These are phyloP conservation scores for Idaea dimidiata DNA, from an alignment of 2,888 invertebrate genomes.

Conservation along the genomic window DNA sequence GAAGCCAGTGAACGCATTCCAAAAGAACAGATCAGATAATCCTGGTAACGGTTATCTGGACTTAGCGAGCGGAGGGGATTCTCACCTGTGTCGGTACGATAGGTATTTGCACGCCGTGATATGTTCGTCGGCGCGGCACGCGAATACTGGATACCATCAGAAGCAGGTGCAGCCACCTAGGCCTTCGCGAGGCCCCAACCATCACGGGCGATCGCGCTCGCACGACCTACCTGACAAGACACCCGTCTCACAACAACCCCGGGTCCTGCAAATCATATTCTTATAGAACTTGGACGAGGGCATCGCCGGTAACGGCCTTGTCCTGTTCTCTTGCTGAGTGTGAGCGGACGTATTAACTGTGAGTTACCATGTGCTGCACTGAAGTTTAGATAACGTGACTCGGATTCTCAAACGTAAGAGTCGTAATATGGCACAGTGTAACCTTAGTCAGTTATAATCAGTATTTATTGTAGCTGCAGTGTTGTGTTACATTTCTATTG, in stretches of 20 bases:
- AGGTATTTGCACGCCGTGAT: conserved; percentile 83
- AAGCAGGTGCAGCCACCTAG: conserved; percentile 52
- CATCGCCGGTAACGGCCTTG: conserved; percentile 46
- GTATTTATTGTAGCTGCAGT: conserved; percentile 39
- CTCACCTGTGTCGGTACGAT: conserved; percentile 79
- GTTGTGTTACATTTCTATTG: conserved; percentile 17
- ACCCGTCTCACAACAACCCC: conserved; percentile 54
- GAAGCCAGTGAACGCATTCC: conserved; percentile 66
- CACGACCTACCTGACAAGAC: conserved; percentile 57
- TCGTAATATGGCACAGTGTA: conserved; percentile 23
- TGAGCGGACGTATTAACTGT: conserved; percentile 28
- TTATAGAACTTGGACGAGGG: conserved; percentile 66
- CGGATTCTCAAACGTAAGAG: conserved; percentile 26
- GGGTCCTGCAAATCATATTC: conserved; percentile 75
- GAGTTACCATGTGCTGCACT: conserved; percentile 59
- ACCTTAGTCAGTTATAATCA: conserved; percentile 41
- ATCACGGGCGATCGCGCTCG: conserved; percentile 60
- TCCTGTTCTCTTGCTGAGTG: conserved; percentile 37
- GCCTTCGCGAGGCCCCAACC: conserved; percentile 40
- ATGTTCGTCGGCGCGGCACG: conserved; percentile 76
- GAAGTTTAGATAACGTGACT: conserved; percentile 23
- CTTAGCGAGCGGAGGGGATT: conserved; percentile 81
- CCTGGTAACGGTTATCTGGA: conserved; percentile 81
- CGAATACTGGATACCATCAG: conserved; percentile 72
- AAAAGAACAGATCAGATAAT: conserved; percentile 61